Base-by-base conservation (phyloP, 2,797 vertebrate genomes). In the Triplophysa yarkandensis region DNA sequence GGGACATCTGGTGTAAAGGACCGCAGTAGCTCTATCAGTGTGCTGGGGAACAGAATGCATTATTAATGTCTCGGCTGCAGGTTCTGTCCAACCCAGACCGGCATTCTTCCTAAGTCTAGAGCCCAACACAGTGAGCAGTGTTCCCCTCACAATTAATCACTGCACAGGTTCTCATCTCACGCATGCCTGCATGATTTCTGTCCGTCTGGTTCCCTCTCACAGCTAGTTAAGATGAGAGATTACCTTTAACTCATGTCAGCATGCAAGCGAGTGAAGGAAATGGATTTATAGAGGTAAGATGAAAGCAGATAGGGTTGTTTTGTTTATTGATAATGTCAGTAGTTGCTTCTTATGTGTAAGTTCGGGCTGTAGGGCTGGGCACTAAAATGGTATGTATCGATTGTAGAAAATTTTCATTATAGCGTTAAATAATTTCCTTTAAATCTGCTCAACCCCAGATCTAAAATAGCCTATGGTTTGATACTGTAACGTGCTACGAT, bases 221-320 rank as follows among this genome's bases (percentile, higher is more conserved):
- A 43, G 48, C 13, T 55, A 55, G 25, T 57, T 30, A 28, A 7
- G 14, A 39, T 39, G 36, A 27, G 36, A 50, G 36, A 55, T 74
- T 74, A 57, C 50, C 41, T 9, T 65, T 27, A 44, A 27, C 60
- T 54, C 41, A 28, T 30, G 54, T 73, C 61, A 54, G 36, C n/a
- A 43, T 65, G 32, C 9, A 27, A 55, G 25, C 36, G 43, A 32
- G 60, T 46, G 21, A 7, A 32, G 16, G 21, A 28, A 9, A 2
- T n/a, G 50, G 62, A 67, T 77, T 77, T 72, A 72, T 23, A 60
- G 32, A 46, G 69, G 63, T 32, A n/a, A 41, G 68, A 67, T 60
- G 61, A 50, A 61, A 60, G 62, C 39, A 39, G 11, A 52, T 28
- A 41, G 23, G 1, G 23, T 19, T 13, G 7, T 67, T 72, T 41